A percentile compares a stretch with the other conserved stretches of the same genome.
These are phyloP conservation scores for Zaprionus tsacasi DNA, from an alignment of 1,140 invertebrate genomes.

Conservation along the genomic window DNA sequence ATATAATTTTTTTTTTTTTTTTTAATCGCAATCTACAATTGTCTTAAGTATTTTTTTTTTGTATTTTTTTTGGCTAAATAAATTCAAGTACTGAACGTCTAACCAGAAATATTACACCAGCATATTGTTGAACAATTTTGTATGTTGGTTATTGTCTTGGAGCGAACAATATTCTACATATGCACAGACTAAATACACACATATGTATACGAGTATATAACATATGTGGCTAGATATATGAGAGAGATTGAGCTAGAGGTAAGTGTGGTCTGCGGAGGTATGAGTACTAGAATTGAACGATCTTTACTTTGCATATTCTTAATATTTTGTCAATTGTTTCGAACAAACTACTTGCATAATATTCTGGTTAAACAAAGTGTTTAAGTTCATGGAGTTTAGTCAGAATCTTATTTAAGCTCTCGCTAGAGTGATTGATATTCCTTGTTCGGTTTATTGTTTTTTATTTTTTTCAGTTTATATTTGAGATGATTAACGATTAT, in stretches of 20 bases:
- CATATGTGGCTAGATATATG: slow-evolving; percentile 16
- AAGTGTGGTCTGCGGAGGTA: slow-evolving; percentile 19
- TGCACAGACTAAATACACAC: slow-evolving; percentile 29
- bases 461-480: slow-evolving; percentile 58
- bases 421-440: slow-evolving; percentile 6
- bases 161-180: slow-evolving; percentile 42
- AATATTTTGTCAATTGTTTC: slow-evolving; percentile 49
- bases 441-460: slow-evolving; percentile 32
- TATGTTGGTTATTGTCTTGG: slow-evolving; percentile 76
- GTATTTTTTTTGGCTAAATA: slow-evolving; percentile 73
- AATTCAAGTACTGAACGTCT: slow-evolving; percentile 84
- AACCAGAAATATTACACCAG: slow-evolving; percentile 84
- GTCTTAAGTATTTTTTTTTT: slow-evolving; percentile 16
- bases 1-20: slow-evolving; percentile 52
- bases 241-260: background rate
- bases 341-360: slow-evolving; percentile 84
- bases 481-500: slow-evolving; percentile 41
- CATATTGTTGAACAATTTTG: slow-evolving; percentile 83
- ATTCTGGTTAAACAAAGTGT: slow-evolving; percentile 81
- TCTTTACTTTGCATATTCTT: slow-evolving; percentile 20
- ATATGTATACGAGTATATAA: slow-evolving; percentile 19
- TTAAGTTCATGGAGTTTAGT: slow-evolving; percentile 72
- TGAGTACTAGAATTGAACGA: slow-evolving; percentile 14
- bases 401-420: slow-evolving; percentile 68
- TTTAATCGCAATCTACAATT: slow-evolving; percentile 55